A percentile compares a stretch with the other conserved stretches of the same genome.
Conservation (phyloP, 1,140 invertebrate species). For the Lasaia peninsularis region DNA sequence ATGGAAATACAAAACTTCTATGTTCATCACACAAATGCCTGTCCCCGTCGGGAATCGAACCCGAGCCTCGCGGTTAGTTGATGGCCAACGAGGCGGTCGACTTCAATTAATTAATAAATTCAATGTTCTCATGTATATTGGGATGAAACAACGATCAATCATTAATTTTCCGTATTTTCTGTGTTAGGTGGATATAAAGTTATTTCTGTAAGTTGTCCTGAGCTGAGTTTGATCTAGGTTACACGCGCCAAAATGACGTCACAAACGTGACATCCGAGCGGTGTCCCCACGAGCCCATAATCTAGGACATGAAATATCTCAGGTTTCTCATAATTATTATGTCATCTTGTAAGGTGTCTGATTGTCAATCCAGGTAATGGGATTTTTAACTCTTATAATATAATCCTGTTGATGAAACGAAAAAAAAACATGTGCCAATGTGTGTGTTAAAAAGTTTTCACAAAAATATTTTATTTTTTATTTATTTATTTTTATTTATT, state of each 20-base stretch:
- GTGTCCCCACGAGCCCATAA: neutral
- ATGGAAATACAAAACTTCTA: no score
- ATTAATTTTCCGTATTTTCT: neutral
- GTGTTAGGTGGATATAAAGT: conserved; percentile 13
- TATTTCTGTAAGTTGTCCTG: conserved; percentile 30
- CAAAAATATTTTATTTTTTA: no score
- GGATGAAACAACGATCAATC: neutral
- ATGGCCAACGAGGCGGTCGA: no score
- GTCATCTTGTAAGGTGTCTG: neutral
- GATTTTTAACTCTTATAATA: neutral
- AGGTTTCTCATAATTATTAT: neutral
- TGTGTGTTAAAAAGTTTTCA: no score
- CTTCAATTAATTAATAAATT: no score
- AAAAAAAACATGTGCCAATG: no score
- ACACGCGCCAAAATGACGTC: conserved; percentile 40
- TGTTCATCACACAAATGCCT: no score
- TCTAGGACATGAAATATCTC: neutral
- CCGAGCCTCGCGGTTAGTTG: no score
- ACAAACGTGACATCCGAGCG: conserved; percentile 15
- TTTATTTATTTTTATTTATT: no score
- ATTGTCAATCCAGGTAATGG: neutral
- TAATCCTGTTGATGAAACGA: conserved; percentile 15
- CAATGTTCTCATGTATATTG: no score
- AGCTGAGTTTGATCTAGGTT: conserved; percentile 31
- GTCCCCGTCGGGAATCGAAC: no score